Evolutionary conservation across 2,797 vertebrate genomes (phyloP).

Genomic region (Allobates femoralis): DNA sequence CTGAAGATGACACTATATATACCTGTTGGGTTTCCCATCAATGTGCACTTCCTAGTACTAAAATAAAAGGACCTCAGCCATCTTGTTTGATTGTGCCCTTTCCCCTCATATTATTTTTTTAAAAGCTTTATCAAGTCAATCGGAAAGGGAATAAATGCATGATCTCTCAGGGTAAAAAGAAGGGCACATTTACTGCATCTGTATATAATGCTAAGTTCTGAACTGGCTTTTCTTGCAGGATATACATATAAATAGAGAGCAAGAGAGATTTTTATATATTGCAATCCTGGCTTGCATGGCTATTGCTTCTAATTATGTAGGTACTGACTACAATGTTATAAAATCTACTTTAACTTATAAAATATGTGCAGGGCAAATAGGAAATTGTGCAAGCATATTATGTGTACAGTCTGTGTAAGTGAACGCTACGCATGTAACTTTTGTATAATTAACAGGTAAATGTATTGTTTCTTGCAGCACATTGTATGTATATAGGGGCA

Average conservation of each 20-base stretch:
- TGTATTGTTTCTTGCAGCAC: slow-evolving; percentile 47
- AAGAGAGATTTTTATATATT: slow-evolving; percentile 26
- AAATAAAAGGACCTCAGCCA: slow-evolving; percentile 42
- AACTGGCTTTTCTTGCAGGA: slow-evolving; percentile 12
- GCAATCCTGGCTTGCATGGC: slow-evolving; percentile 53
- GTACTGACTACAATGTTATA: slow-evolving; percentile 55
- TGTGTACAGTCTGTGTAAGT: slow-evolving; percentile 49
- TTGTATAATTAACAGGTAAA: slow-evolving; percentile 47
- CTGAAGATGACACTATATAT: slow-evolving; percentile 31
- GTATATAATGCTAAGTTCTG: slow-evolving; percentile 45
- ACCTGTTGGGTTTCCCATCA: not conserved
- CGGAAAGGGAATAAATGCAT: slow-evolving; percentile 59
- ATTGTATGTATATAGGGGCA: slow-evolving; percentile 57
- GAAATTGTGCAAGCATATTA: slow-evolving; percentile 30
- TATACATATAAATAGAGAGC: slow-evolving; percentile 18
- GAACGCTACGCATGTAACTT: slow-evolving; percentile 48
- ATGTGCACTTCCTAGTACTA: slow-evolving; percentile 41
- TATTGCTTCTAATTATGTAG: slow-evolving; percentile 52
- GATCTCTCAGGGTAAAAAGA: slow-evolving; percentile 62
- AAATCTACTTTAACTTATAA: slow-evolving; percentile 57
- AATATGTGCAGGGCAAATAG: slow-evolving; percentile 14
- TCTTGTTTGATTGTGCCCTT: slow-evolving; percentile 26
- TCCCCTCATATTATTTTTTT: slow-evolving; percentile 11
- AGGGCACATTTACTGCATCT: slow-evolving; percentile 49
- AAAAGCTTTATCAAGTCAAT: slow-evolving; percentile 37